Conservation (phyloP, 1,140 invertebrate genomes). For the Rhizoglyphus robini region DNA sequence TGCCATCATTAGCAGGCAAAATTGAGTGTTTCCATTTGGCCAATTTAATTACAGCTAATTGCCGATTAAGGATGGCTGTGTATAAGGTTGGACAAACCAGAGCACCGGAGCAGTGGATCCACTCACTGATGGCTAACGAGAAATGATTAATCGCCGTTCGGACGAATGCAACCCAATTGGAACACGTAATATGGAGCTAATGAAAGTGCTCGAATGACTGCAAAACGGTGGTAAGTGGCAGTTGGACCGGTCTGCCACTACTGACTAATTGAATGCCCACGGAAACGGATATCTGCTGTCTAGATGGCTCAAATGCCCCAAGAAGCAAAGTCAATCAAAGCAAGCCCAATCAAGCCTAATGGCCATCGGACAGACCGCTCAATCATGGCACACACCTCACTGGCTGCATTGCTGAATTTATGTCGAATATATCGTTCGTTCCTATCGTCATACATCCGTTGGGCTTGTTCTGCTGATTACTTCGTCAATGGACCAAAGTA, state of each 20-base stretch:
- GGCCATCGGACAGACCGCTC: background rate
- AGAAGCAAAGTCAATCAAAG: slow-evolving; percentile 2
- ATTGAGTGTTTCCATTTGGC: too few relatives aligned
- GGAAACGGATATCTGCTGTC: slow-evolving; percentile 5
- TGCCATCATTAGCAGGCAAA: too few relatives aligned
- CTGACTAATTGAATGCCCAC: background rate
- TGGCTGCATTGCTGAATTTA: background rate
- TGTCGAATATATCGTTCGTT: background rate
- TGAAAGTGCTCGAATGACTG: too few relatives aligned
- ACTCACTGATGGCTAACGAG: too few relatives aligned
- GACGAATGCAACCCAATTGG: too few relatives aligned
- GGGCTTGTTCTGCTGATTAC: background rate
- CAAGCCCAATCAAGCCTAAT: slow-evolving; percentile 9
- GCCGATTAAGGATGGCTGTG: background rate
- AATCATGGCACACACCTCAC: background rate
- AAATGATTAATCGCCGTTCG: slow-evolving; percentile 12
- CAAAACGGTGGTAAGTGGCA: too few relatives aligned
- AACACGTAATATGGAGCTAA: too few relatives aligned
- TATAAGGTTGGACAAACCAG: background rate
- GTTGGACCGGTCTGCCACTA: background rate
- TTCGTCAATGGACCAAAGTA: background rate
- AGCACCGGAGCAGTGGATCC: background rate
- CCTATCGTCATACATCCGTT: background rate
- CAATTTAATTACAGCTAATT: slow-evolving; percentile 14
- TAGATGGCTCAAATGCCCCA: background rate